phyloP scores from a whole-genome alignment of 2,797 vertebrate species.

The Gymnothorax javanicus region DNA sequence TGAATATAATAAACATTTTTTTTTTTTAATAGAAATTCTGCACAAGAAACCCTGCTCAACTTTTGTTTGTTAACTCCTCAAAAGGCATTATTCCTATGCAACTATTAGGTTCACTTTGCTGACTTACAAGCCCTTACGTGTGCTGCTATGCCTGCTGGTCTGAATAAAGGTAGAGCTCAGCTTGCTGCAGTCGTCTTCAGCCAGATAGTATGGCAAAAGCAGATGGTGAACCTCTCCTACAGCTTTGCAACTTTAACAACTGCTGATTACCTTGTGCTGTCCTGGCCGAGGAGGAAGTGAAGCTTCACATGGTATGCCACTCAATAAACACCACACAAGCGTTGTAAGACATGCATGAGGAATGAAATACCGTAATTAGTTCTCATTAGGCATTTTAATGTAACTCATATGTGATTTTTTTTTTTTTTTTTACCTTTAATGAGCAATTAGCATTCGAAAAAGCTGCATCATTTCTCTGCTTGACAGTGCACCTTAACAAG shows the following conservation, averaged over 20 bases:
- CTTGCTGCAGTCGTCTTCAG: conserved; percentile 27
- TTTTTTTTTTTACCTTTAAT: neutral
- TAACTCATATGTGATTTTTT: conserved; percentile 31
- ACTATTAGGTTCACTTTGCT: neutral
- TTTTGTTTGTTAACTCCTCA: too few relatives aligned
- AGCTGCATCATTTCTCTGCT: neutral
- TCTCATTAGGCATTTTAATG: conserved; percentile 39
- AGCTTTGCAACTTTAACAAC: conserved; percentile 64
- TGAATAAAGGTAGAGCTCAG: conserved; percentile 28
- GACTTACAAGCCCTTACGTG: neutral
- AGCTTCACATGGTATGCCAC: conserved; percentile 62
- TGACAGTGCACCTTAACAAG: neutral
- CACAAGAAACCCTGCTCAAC: too few relatives aligned
- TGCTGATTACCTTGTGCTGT: conserved; percentile 60
- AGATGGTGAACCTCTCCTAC: conserved; percentile 67
- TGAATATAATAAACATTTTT: too few relatives aligned
- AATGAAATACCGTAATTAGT: conserved; percentile 49
- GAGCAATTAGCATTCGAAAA: neutral
- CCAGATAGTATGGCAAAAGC: conserved; percentile 47
- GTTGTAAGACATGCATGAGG: conserved; percentile 55
- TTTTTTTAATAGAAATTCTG: too few relatives aligned
- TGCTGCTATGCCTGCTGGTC: conserved; percentile 21
- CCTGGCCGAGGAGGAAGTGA: conserved; percentile 65
- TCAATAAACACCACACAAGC: conserved; percentile 53
- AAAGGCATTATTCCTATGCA: too few relatives aligned